These are phyloP conservation scores for Physella acuta DNA, from an alignment of 1,140 invertebrate species.

Conservation along the genomic window DNA sequence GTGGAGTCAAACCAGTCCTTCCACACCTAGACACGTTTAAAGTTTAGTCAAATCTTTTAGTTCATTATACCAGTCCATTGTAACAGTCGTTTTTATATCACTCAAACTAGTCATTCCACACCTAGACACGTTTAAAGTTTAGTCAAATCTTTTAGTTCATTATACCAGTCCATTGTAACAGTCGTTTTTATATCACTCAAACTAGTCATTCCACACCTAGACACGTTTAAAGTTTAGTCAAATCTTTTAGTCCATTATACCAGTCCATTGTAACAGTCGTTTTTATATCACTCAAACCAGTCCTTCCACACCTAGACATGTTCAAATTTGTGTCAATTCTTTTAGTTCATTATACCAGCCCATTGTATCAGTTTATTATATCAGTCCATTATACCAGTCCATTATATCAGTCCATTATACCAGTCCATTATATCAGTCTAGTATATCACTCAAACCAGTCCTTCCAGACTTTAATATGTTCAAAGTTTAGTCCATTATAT, in stretches of 20 bases:
- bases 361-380: neutral
- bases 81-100: neutral
- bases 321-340: neutral
- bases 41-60: neutral
- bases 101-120: neutral
- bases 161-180: neutral
- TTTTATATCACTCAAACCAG: neutral
- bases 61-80: neutral
- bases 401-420: neutral
- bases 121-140: neutral
- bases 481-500: neutral
- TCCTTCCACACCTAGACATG: neutral
- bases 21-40: neutral
- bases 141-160: neutral
- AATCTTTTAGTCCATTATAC: no score
- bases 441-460: neutral
- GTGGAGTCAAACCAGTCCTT: neutral
- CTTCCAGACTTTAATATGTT: no score
- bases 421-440: neutral
- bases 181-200: neutral
- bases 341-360: neutral
- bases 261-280: no score
- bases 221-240: no score
- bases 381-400: neutral
- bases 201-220: no score